These are phyloP conservation scores for Penelope pileata DNA, from an alignment of 2,113 vertebrate species.

Conservation along the genomic window DNA sequence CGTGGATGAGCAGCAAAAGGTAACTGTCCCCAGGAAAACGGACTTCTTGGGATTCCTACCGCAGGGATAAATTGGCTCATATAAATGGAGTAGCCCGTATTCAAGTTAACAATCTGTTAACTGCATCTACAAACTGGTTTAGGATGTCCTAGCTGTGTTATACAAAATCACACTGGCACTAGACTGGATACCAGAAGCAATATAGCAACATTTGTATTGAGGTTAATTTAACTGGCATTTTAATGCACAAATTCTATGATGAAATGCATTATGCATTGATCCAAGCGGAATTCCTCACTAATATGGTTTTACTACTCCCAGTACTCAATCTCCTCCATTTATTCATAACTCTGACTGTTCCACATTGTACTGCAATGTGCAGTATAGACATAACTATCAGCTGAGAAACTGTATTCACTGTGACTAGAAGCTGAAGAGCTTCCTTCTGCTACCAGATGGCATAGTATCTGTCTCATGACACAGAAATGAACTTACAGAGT, in stretches of 20 bases:
- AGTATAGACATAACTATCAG: neutral
- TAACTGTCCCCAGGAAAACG: neutral
- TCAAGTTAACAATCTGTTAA: neutral
- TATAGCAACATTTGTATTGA: neutral
- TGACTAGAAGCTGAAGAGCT: neutral
- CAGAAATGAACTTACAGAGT: neutral
- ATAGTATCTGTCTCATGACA: neutral
- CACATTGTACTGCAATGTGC: neutral
- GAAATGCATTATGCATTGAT: neutral
- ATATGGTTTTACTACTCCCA: neutral
- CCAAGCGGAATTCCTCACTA: neutral
- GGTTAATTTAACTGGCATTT: neutral
- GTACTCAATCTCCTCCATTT: neutral
- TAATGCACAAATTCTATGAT: neutral
- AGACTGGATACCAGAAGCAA: neutral
- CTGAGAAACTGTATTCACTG: neutral
- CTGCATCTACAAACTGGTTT: neutral
- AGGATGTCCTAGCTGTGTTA: neutral
- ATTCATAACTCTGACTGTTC: neutral
- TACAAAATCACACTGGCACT: neutral
- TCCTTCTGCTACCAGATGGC: neutral
- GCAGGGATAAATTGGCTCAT: neutral
- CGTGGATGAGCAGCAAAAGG: neutral
- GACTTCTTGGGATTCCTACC: neutral
- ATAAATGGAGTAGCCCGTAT: neutral